Conservation (phyloP, 2,797 vertebrate genomes). For the Macropodus opercularis region DNA sequence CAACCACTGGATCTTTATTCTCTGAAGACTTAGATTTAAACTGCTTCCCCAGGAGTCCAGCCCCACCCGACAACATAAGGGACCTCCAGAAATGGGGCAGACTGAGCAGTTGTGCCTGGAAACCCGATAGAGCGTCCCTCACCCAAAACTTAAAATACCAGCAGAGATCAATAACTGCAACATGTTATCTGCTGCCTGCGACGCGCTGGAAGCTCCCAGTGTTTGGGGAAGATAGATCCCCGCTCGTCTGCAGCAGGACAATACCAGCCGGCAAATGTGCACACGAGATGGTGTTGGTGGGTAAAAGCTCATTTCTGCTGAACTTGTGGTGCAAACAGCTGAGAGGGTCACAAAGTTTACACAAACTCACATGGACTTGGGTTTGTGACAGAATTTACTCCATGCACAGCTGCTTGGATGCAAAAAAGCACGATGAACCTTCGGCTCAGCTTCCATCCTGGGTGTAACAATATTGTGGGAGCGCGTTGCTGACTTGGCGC, state of each 20-base stretch:
- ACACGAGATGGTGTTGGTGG: neutral
- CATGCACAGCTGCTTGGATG: too few species aligned
- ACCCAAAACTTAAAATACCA: slow-evolving; percentile 83
- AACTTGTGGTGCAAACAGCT: too few species aligned
- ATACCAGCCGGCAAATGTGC: slow-evolving; percentile 10
- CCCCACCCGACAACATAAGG: slow-evolving; percentile 42
- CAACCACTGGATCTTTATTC: slow-evolving; percentile 6
- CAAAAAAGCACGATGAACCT: too few species aligned
- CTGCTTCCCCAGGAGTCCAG: slow-evolving; percentile 7
- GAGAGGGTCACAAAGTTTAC: too few species aligned
- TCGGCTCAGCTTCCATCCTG: too few species aligned
- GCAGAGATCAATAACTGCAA: slow-evolving; percentile 84
- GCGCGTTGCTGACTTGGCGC: too few species aligned
- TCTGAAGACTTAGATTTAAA: slow-evolving; percentile 15
- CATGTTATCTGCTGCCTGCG: slow-evolving; percentile 80
- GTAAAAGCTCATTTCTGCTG: too few species aligned
- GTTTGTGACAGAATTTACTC: too few species aligned
- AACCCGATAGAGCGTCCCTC: slow-evolving; percentile 80
- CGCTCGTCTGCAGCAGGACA: slow-evolving; percentile 13
- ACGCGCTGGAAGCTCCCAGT: slow-evolving; percentile 29
- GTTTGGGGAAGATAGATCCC: slow-evolving; percentile 61
- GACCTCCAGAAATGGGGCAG: slow-evolving; percentile 50
- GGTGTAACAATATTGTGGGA: too few species aligned
- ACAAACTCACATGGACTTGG: too few species aligned
- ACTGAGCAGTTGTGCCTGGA: slow-evolving; percentile 79